Percentiles rank a stretch among this genome's conserved stretches.
phyloP scores from a whole-genome alignment of 2,797 vertebrate genomes.

The Myotis planiceps region DNA sequence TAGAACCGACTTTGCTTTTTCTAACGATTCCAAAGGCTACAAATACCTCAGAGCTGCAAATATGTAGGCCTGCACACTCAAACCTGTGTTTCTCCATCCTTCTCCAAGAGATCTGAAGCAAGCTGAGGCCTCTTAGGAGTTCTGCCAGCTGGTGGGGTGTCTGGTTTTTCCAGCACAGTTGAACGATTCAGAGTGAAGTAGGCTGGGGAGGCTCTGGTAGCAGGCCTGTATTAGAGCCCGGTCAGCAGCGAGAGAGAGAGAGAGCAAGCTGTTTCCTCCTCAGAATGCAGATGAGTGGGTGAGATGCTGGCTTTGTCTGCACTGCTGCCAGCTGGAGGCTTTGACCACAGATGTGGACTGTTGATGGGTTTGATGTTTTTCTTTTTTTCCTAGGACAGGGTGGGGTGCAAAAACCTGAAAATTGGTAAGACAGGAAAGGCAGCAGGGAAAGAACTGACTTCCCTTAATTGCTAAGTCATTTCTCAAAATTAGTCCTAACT shows the following conservation, averaged over 20 bases:
- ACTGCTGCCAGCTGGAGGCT: neutral
- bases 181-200: neutral
- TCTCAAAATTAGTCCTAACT: neutral
- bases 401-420: neutral
- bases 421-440: neutral
- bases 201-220: neutral
- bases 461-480: neutral
- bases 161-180: conserved; percentile 52
- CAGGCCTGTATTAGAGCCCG: neutral
- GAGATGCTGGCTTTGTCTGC: neutral
- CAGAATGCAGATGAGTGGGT: accelerated
- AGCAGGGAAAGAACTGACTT: conserved; percentile 19
- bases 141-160: conserved; percentile 21
- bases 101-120: neutral
- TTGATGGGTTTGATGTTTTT: conserved; percentile 50
- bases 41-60: neutral
- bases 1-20: conserved; percentile 27
- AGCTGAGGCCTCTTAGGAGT: neutral
- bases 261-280: neutral
- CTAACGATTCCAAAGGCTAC: conserved; percentile 51
- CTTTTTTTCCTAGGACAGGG: neutral
- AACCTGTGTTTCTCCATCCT: neutral
- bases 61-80: neutral
- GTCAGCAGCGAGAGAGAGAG: neutral
- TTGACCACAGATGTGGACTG: conserved; percentile 8